These are phyloP conservation scores for Ranitomeya variabilis DNA, from an alignment of 2,113 vertebrate genomes.

Conservation along the genomic window DNA sequence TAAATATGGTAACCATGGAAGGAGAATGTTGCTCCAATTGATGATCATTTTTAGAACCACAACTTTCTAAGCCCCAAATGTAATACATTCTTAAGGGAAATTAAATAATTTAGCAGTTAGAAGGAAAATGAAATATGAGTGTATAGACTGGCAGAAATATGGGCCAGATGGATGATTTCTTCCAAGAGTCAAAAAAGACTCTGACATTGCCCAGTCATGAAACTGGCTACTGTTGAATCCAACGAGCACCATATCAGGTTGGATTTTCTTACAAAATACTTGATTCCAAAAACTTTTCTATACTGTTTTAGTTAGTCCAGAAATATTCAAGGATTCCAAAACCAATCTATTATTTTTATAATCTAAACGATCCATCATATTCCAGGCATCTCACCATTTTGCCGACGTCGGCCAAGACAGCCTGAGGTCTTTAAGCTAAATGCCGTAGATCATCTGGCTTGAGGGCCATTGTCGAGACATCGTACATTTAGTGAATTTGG, in stretches of 20 bases:
- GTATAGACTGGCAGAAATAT: neutral
- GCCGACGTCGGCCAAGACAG: neutral
- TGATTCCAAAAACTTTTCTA: neutral
- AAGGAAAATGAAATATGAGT: neutral
- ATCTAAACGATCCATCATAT: neutral
- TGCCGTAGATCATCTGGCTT: neutral
- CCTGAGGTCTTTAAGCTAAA: neutral
- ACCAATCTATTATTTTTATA: neutral
- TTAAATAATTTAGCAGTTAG: neutral
- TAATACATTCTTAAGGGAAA: neutral
- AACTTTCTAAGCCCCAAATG: neutral
- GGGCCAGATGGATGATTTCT: neutral
- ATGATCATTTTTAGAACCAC: neutral
- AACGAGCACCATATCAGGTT: neutral
- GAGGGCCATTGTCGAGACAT: neutral
- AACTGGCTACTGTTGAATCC: neutral
- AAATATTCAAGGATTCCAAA: neutral
- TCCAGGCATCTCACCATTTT: neutral
- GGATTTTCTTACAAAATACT: neutral
- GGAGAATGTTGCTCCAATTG: neutral
- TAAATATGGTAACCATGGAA: neutral
- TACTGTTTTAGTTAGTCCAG: neutral
- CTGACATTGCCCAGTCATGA: slow-evolving; percentile 6
- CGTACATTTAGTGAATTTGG: neutral
- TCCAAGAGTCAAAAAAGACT: neutral